phyloP scores from a whole-genome alignment of 1,140 invertebrate genomes.

The Drosophila repleta region DNA sequence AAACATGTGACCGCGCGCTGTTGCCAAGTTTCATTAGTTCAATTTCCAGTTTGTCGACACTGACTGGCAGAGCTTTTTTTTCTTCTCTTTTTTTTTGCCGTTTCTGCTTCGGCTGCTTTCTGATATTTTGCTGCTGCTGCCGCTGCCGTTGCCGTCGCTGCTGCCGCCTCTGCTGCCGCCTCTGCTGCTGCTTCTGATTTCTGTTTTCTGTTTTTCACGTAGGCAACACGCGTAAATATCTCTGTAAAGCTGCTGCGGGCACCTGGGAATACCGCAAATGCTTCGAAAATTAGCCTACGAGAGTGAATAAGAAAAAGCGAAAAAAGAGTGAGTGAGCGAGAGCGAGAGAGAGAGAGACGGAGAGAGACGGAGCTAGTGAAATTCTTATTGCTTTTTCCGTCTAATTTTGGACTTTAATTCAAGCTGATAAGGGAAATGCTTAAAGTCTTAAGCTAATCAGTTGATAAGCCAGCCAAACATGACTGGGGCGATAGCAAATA shows the following conservation, averaged over 20 bases:
- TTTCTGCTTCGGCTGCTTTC: constrained; percentile 27
- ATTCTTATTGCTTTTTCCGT: constrained; percentile 9
- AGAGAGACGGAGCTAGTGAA: constrained; percentile 8
- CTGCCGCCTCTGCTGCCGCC: not conserved
- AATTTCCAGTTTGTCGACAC: constrained; percentile 45
- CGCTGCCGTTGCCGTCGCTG: not conserved
- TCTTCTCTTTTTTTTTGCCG: not conserved
- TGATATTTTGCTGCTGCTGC: constrained; percentile 23
- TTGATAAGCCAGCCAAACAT: constrained; percentile 12
- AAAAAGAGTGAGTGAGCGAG: not conserved
- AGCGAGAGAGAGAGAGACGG: constrained; percentile 1
- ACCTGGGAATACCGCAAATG: constrained; percentile 28
- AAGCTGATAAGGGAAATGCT: constrained; percentile 16
- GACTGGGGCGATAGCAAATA: constrained; percentile 11
- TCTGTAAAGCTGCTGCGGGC: constrained; percentile 10
- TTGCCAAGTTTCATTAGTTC: constrained; percentile 52
- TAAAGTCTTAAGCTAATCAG: constrained; percentile 21
- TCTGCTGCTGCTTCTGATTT: constrained; percentile 17
- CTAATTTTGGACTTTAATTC: constrained; percentile 44
- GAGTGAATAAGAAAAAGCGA: not conserved
- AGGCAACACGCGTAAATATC: constrained; percentile 33
- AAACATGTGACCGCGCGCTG: constrained; percentile 55
- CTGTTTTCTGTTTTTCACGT: constrained; percentile 34
- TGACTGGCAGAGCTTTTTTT: constrained; percentile 19
- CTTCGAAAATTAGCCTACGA: constrained; percentile 6